Conservation (phyloP, 2,888 invertebrate genomes). For the Phorcus lineatus region DNA sequence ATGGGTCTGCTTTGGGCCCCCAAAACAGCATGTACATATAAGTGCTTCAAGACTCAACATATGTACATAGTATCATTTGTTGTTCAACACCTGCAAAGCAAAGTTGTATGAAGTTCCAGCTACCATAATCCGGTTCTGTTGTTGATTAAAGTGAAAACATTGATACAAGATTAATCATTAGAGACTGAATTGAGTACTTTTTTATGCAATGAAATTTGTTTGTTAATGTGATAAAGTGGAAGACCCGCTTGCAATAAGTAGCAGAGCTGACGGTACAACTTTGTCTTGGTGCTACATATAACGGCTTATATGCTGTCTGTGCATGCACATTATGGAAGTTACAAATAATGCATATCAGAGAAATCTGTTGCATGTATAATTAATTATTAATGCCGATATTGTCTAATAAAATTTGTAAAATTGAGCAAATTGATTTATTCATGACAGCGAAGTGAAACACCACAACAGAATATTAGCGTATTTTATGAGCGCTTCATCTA, state of each 20-base stretch:
- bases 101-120: slow-evolving; percentile 13
- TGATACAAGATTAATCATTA: too few species aligned
- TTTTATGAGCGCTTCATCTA: too few species aligned
- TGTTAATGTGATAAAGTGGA: too few species aligned
- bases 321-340: slow-evolving; percentile 32
- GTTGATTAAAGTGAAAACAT: neutral
- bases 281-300: slow-evolving; percentile 25
- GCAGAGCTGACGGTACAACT: neutral
- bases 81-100: slow-evolving; percentile 15
- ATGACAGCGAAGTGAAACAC: neutral
- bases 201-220: too few species aligned
- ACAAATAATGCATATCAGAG: slow-evolving; percentile 32
- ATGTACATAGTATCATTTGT: slow-evolving; percentile 1
- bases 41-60: neutral
- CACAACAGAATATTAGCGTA: too few species aligned
- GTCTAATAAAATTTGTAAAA: slow-evolving; percentile 24
- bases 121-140: neutral
- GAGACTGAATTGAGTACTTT: too few species aligned
- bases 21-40: neutral
- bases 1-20: too few species aligned
- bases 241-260: neutral
- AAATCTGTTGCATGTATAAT: slow-evolving; percentile 23
- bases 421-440: neutral
- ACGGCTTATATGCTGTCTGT: slow-evolving; percentile 3
- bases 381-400: slow-evolving; percentile 25